Evolutionary conservation across 2,113 vertebrate species (phyloP).

Genomic region (Lichenostomus cassidix): DNA sequence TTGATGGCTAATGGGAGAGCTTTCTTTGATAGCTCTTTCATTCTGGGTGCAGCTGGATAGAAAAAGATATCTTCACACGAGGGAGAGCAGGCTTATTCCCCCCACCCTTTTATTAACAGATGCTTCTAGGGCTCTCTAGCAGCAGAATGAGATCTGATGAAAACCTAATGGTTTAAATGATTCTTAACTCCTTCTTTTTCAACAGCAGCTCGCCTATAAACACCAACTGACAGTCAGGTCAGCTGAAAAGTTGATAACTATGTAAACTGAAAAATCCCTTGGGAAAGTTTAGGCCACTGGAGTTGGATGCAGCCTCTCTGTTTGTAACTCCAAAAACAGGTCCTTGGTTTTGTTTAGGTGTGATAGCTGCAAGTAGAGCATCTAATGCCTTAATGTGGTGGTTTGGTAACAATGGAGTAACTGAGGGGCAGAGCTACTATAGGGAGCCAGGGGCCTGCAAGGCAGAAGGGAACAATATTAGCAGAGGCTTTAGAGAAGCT

Average conservation of each 20-base stretch:
- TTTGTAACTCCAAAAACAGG: not conserved
- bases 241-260: not conserved
- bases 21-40: constrained; percentile 67
- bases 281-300: not conserved
- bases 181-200: constrained; percentile 46
- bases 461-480: not conserved
- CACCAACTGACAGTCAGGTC: not conserved
- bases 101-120: constrained; percentile 55
- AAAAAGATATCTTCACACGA: constrained; percentile 1
- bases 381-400: not conserved
- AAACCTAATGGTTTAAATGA: constrained; percentile 51
- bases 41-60: constrained; percentile 61
- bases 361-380: not conserved
- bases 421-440: not conserved
- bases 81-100: constrained; percentile 14
- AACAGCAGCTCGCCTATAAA: not conserved
- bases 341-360: not conserved
- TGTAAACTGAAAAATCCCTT: not conserved
- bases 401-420: not conserved
- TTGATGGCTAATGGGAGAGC: constrained; percentile 62
- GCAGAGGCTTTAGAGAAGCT: not conserved
- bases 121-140: constrained; percentile 62
- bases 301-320: not conserved
- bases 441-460: not conserved
- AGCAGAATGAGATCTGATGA: constrained; percentile 50